Percentiles rank a stretch among this genome's conserved stretches.
phyloP scores from a whole-genome alignment of 2,797 vertebrate genomes.

The Chrosomus eos region DNA sequence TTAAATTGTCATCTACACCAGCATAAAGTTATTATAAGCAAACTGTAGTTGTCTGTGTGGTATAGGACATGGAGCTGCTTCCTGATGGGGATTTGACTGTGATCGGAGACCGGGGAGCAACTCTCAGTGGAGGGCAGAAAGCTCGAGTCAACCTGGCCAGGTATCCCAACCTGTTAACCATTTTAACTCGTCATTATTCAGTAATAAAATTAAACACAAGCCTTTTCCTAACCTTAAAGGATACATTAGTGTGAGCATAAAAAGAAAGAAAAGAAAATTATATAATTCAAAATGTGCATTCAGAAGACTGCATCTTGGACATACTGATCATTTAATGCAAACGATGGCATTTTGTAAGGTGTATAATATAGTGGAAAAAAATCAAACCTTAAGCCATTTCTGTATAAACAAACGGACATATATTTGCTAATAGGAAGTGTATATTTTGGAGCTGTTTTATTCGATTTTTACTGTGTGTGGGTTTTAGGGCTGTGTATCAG shows the following conservation, averaged over 20 bases:
- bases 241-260: neutral
- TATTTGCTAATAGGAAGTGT: neutral
- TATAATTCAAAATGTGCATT: neutral
- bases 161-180: conserved; percentile 62
- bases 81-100: conserved; percentile 88
- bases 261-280: neutral
- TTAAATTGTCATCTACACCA: neutral
- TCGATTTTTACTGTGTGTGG: neutral
- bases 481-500: conserved; percentile 88
- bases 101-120: conserved; percentile 92
- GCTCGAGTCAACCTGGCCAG: conserved; percentile 93
- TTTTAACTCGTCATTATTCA: neutral
- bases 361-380: neutral
- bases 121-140: conserved; percentile 95
- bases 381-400: neutral
- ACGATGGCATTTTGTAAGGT: neutral
- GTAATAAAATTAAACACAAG: neutral
- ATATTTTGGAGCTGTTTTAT: neutral
- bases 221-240: neutral
- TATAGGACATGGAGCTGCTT: conserved; percentile 89
- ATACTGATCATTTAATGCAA: neutral
- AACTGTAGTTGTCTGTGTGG: conserved; percentile 4
- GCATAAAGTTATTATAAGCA: conserved; percentile 33
- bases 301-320: neutral
- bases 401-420: neutral